Percentiles rank a stretch among this genome's conserved stretches.
These are phyloP conservation scores for Diploptera punctata DNA, from an alignment of 2,888 invertebrate genomes.

Conservation along the genomic window DNA sequence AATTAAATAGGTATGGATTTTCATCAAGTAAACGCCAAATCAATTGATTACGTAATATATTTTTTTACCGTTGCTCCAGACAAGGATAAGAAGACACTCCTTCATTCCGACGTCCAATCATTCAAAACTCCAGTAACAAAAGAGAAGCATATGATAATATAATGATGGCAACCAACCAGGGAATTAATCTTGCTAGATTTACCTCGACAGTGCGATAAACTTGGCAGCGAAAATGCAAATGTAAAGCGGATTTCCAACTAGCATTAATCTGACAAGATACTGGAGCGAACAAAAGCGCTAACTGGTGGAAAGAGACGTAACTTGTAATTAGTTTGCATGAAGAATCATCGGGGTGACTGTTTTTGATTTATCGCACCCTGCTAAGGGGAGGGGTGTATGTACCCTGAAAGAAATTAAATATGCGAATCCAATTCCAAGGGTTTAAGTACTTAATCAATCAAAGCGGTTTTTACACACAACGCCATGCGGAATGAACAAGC, in stretches of 20 bases:
- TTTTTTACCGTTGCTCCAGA: no score
- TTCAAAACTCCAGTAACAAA: no score
- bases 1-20: no score
- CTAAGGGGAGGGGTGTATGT: background rate
- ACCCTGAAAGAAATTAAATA: conserved; percentile 36
- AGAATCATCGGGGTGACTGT: conserved; percentile 22
- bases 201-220: background rate
- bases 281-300: conserved; percentile 7
- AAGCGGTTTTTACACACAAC: conserved; percentile 12
- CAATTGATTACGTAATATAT: no score
- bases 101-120: no score
- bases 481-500: background rate
- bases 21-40: no score
- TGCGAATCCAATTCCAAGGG: conserved; percentile 39
- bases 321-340: conserved; percentile 27
- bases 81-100: no score
- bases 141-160: no score
- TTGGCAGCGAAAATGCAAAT: conserved; percentile 10
- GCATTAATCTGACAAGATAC: conserved; percentile 12
- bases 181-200: no score
- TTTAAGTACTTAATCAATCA: conserved; percentile 41
- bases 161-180: no score
- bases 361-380: conserved; percentile 25
- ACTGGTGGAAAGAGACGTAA: conserved; percentile 22
- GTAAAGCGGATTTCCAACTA: conserved; percentile 1